Evolutionary conservation across 1,140 invertebrate species (phyloP).

Genomic region (Temnothorax curvispinosus): DNA sequence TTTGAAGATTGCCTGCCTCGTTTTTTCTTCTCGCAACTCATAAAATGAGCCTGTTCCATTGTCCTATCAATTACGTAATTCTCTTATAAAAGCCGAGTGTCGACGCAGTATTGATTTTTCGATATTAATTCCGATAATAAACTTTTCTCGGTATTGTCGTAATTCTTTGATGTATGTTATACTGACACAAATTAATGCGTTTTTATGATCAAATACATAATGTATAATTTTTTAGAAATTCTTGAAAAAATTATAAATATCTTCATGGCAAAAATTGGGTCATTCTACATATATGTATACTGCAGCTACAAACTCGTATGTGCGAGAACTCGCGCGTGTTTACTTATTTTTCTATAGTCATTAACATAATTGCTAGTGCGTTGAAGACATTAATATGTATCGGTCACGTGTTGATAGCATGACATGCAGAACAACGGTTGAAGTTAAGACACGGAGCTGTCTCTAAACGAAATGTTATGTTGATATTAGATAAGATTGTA

Average conservation of each 20-base stretch:
- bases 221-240: background rate
- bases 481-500: background rate
- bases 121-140: no score
- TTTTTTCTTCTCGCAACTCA: constrained; percentile 56
- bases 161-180: background rate
- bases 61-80: background rate
- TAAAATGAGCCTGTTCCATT: background rate
- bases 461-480: background rate
- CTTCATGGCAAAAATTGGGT: background rate
- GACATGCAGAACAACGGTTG: background rate
- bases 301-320: background rate
- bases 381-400: constrained; percentile 3
- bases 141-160: no score
- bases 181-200: background rate
- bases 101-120: no score
- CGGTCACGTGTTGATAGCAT: background rate
- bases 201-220: no score
- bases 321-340: background rate
- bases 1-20: constrained; percentile 79
- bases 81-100: no score
- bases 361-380: constrained; percentile 1
- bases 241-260: background rate
- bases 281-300: background rate
- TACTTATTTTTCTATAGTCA: background rate
- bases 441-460: background rate